These are phyloP conservation scores for Aleiodes leptofemur DNA, from an alignment of 2,888 invertebrate species.

Conservation along the genomic window DNA sequence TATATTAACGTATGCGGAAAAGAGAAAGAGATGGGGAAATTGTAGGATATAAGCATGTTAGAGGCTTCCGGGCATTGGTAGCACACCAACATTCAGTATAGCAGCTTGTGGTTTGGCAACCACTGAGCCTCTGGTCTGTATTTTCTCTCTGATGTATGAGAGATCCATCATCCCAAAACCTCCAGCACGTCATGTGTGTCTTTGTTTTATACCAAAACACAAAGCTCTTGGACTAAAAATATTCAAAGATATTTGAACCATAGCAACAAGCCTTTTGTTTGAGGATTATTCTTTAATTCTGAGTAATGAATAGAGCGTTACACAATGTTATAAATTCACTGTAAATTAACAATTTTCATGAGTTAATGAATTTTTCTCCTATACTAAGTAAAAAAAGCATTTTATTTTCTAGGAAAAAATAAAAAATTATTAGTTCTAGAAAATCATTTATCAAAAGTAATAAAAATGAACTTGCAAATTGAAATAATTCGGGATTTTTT, in stretches of 20 bases:
- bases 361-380: neutral
- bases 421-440: too few relatives aligned
- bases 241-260: neutral
- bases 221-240: neutral
- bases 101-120: constrained; percentile 72
- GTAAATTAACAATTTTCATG: too few relatives aligned
- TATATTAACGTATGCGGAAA: constrained; percentile 25
- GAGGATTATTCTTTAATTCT: neutral
- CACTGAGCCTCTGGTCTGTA: constrained; percentile 58
- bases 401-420: too few relatives aligned
- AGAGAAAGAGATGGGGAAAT: constrained; percentile 40
- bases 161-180: constrained; percentile 45
- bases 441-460: too few relatives aligned
- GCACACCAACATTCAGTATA: constrained; percentile 59
- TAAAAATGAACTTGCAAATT: too few relatives aligned
- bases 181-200: constrained; percentile 24
- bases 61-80: constrained; percentile 66
- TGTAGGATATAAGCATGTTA: constrained; percentile 72
- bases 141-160: constrained; percentile 65
- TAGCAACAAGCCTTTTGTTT: neutral
- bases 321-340: neutral
- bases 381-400: neutral
- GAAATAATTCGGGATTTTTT: too few relatives aligned
- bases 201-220: constrained; percentile 12
- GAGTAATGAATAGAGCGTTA: neutral